phyloP scores from a whole-genome alignment of 2,888 invertebrate species.

The Stegana nigrithorax region DNA sequence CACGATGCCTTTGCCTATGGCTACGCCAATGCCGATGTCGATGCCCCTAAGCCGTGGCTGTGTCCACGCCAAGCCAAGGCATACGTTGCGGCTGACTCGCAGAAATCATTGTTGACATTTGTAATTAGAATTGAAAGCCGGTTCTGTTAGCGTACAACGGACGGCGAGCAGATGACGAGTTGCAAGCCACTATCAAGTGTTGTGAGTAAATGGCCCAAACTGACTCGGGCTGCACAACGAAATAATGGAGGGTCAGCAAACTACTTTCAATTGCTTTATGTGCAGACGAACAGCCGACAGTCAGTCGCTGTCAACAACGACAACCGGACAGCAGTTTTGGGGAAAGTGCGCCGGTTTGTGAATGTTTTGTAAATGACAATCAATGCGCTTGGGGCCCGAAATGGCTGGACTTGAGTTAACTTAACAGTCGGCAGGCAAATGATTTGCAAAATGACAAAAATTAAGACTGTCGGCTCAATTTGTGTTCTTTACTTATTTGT shows the following conservation, averaged over 20 bases:
- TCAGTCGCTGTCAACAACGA: neutral
- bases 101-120: constrained; percentile 68
- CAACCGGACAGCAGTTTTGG: neutral
- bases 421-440: too few relatives aligned
- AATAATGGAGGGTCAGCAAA: too few relatives aligned
- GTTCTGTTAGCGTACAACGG: constrained; percentile 1
- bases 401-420: too few relatives aligned
- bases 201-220: too few relatives aligned
- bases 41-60: neutral
- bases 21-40: constrained; percentile 3
- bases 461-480: too few relatives aligned
- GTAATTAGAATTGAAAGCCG: constrained; percentile 68
- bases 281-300: neutral
- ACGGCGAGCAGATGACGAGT: too few relatives aligned
- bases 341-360: neutral
- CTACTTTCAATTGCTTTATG: too few relatives aligned
- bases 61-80: neutral
- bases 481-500: too few relatives aligned
- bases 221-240: too few relatives aligned
- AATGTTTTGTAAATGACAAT: neutral
- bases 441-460: too few relatives aligned
- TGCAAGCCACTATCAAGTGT: too few relatives aligned
- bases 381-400: too few relatives aligned
- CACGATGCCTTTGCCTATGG: neutral
- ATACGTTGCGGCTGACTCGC: constrained; percentile 31